These are phyloP conservation scores for Craseonycteris thonglongyai DNA, from an alignment of 2,113 vertebrate genomes.

Conservation along the genomic window DNA sequence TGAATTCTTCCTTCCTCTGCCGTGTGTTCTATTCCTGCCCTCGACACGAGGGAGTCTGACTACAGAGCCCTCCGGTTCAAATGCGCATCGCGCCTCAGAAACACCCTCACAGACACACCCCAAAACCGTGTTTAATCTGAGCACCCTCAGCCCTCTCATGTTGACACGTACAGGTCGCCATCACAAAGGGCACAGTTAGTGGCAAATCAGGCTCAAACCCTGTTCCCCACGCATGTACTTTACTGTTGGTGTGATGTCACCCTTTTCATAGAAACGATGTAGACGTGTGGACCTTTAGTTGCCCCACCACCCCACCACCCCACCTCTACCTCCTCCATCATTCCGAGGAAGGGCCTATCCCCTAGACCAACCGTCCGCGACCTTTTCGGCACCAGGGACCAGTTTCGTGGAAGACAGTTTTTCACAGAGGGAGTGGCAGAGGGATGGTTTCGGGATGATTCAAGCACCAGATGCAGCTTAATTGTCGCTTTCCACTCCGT, in stretches of 20 bases:
- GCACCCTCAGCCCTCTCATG: not conserved
- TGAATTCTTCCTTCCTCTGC: not conserved
- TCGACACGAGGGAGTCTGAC: not conserved
- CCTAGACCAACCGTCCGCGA: no score
- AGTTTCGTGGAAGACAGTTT: no score
- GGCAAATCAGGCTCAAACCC: not conserved
- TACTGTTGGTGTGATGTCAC: not conserved
- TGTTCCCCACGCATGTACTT: not conserved
- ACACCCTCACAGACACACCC: not conserved
- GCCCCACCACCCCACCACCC: not conserved
- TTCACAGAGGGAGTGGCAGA: no score
- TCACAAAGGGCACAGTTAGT: not conserved
- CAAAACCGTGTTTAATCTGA: not conserved
- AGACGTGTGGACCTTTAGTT: not conserved
- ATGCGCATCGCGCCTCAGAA: not conserved
- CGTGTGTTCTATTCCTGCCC: not conserved
- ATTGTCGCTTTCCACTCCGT: no score
- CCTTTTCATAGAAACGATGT: not conserved
- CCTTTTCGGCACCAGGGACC: no score
- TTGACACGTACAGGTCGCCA: not conserved
- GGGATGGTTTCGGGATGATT: no score
- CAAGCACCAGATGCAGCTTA: no score
- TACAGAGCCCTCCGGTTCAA: not conserved
- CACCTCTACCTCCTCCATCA: not conserved
- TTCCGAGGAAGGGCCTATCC: not conserved